Evolutionary conservation across 2,113 vertebrate species (phyloP).

Genomic region (Pithys albifrons): DNA sequence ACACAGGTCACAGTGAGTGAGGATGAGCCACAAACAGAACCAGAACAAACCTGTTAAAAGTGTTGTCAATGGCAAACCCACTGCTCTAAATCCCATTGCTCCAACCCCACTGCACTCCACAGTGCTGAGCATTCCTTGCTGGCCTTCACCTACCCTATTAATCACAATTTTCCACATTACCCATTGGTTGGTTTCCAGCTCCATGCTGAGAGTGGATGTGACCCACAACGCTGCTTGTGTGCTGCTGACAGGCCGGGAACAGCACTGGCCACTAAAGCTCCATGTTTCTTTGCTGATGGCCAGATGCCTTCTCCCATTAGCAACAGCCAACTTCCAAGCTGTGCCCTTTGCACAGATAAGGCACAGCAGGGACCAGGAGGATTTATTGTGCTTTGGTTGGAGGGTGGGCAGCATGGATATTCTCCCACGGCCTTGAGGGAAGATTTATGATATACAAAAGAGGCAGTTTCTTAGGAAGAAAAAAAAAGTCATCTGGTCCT

Average conservation of each 20-base stretch:
- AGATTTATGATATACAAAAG: constrained; percentile 31
- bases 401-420: background rate
- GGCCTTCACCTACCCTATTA: background rate
- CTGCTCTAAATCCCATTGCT: background rate
- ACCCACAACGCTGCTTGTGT: background rate
- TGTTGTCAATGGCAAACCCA: background rate
- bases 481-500: background rate
- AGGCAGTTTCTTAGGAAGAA: background rate
- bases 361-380: background rate
- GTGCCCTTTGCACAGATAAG: constrained; percentile 4
- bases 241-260: background rate
- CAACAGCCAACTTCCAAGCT: constrained; percentile 18
- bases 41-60: background rate
- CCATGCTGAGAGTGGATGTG: fast-evolving
- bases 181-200: background rate
- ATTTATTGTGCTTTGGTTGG: constrained; percentile 26
- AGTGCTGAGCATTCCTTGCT: background rate
- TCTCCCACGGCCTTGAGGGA: constrained; percentile 13
- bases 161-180: background rate
- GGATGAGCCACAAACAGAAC: background rate
- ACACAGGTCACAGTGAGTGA: background rate
- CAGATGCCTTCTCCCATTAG: constrained; percentile 25
- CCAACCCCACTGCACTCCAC: background rate
- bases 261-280: background rate
- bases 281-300: background rate